Base-by-base conservation (phyloP, 2,888 invertebrate species). In the Sesia bembeciformis region DNA sequence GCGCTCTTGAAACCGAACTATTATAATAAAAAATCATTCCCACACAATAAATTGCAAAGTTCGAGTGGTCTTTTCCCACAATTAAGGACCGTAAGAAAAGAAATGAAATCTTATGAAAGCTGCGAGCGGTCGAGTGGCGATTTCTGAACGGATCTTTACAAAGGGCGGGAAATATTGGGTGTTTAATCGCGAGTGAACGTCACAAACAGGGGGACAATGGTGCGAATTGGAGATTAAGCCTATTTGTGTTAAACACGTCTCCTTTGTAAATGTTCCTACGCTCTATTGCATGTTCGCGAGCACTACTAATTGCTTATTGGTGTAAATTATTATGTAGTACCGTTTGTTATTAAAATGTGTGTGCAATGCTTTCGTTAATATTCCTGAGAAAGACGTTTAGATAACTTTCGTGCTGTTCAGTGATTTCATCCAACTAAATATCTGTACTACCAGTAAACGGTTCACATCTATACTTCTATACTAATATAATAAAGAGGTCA, bases 191-290 rank as follows among this genome's bases (percentile, higher is more conserved):
- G 66, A 72, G 78, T 76, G 63, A 65, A 72, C 73, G 74, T 70
- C 74, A 67, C 76, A 81, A 81, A 79, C 80, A 76, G 76, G 78
- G 79, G 75, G 57, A 64, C 61, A 56, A 57, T 60, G 62, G 61
- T 59, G 72, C 68, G 74, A 77, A 73, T 70, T 67, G 59, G 66
- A 80, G 83, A 82, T 82, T 79, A 81, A 78, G 72, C 76, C 79
- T 86, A 82, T 86, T 85, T 84, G 81, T 79, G 74, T 68, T 76
- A 84, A 84, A 84, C 84, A 81, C 70, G 73, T 63, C 67, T 66
- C 67, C 68, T 66, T 84, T 84, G 80, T 82, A 66, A 60, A 58
- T 74, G 77, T 63, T 68, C 77, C 70, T 72, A 62, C 72, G 76
- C 75, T 70, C 70, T 67, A 68, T 58, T 72, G 73, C 66, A 62